Base-by-base conservation (phyloP, 2,888 invertebrate genomes). In the Dasypogon diadema region DNA sequence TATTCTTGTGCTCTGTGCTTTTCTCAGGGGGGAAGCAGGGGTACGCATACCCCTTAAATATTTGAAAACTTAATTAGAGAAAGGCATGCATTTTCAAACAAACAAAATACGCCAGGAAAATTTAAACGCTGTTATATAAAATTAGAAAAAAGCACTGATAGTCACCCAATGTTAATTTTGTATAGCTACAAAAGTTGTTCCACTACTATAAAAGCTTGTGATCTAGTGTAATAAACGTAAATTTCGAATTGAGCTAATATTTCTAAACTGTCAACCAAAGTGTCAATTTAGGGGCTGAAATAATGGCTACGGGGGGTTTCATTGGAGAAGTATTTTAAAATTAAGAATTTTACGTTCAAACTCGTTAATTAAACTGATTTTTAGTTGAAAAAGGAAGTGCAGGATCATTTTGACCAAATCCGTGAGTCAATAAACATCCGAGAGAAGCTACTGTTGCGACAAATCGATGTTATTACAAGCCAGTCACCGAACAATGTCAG, bases 391-490 rank as follows among this genome's bases (percentile, higher is more conserved):
- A 75, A 79, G 78, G 82, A 82, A 80, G 85, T 86, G 42, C 82
- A 83, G 76, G 81, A 82, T 21, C 84, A 84, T 79, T 86, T 86
- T 75, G 82, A 81, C 65, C 82, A 84, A 78, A 79, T 86, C 18
- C 83, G 83, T 14, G 82, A 85, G 37, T 84, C 86, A 1, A 75
- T 86, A 12, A 82, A 83, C 77, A 83, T 86, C 78, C 83, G 86
- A 10, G 86, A 86, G 78, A 85, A 85, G 75, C 77, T 86, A 74
- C 79, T 86, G 60, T 76, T 86, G 72, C 82, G 86, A 34, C 86
- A 86, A 80, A 81, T 86, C 60, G 86, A 86, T 77, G 86, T 84
- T 18, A 84, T 80, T 12, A 56, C 72, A 2, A 75, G 55, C 26
- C 75, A 76, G 46, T 75, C 68, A 30, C 68, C 72, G 22, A 78